phyloP scores from a whole-genome alignment of 2,888 invertebrate species.

The Chrysopilus asiliformis region DNA sequence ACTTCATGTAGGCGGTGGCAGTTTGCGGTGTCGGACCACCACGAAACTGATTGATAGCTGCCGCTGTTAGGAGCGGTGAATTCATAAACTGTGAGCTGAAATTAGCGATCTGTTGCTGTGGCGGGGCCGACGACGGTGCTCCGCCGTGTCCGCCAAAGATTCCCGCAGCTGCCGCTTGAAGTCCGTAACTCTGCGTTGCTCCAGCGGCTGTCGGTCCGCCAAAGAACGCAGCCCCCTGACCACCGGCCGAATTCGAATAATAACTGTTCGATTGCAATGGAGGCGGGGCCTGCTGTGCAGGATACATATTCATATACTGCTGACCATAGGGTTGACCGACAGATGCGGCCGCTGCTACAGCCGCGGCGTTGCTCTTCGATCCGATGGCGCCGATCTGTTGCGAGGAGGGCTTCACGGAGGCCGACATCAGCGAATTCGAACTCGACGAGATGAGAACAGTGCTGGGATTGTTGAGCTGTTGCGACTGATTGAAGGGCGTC shows the following conservation, averaged over 20 bases:
- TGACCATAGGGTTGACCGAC: slow-evolving; percentile 24
- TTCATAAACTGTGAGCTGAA: slow-evolving; percentile 45
- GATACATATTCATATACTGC: slow-evolving; percentile 35
- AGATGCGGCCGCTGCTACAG: slow-evolving; percentile 21
- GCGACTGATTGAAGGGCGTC: slow-evolving; percentile 61
- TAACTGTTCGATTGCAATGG: slow-evolving; percentile 35
- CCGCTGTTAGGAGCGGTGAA: slow-evolving; percentile 49
- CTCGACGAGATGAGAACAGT: slow-evolving; percentile 80
- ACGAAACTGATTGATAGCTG: slow-evolving; percentile 36
- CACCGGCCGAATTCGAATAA: slow-evolving; percentile 35
- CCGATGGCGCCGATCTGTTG: slow-evolving; percentile 78
- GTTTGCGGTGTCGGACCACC: slow-evolving; percentile 30
- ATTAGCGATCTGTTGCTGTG: slow-evolving; percentile 34
- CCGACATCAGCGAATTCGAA: slow-evolving; percentile 79
- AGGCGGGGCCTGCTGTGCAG: slow-evolving; percentile 30
- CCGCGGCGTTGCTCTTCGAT: slow-evolving; percentile 29
- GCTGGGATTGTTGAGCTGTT: slow-evolving; percentile 67
- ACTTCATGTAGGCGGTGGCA: slow-evolving; percentile 30
- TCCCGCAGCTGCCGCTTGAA: slow-evolving; percentile 29
- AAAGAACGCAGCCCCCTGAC: slow-evolving; percentile 32
- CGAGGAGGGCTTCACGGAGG: slow-evolving; percentile 68
- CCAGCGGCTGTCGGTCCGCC: slow-evolving; percentile 29
- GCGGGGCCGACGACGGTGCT: slow-evolving; percentile 21
- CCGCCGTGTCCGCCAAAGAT: slow-evolving; percentile 33
- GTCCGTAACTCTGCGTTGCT: slow-evolving; percentile 30